Conservation (phyloP, 2,797 vertebrate species). For the Xenopus petersii region DNA sequence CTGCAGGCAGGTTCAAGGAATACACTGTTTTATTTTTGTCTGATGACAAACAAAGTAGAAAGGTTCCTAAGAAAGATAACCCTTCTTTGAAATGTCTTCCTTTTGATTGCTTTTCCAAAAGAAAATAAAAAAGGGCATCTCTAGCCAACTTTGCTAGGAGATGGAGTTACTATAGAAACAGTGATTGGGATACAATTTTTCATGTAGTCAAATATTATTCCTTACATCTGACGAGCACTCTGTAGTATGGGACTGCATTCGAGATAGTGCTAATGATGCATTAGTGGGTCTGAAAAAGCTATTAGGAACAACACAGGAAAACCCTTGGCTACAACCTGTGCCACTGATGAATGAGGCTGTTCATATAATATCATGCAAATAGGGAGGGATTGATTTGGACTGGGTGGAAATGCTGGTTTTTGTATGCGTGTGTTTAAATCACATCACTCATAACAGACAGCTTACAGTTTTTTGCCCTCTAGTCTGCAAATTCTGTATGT, state of each 20-base stretch:
- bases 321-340: slow-evolving; percentile 10
- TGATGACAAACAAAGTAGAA: slow-evolving; percentile 51
- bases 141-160: slow-evolving; percentile 64
- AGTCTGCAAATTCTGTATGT: too few relatives aligned
- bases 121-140: slow-evolving; percentile 60
- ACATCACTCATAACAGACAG: too few relatives aligned
- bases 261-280: slow-evolving; percentile 39
- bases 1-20: slow-evolving; percentile 51
- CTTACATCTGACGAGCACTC: slow-evolving; percentile 52
- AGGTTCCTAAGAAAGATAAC: slow-evolving; percentile 16
- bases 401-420: too few relatives aligned
- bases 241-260: slow-evolving; percentile 23
- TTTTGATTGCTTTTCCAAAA: slow-evolving; percentile 58
- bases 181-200: slow-evolving; percentile 63
- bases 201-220: slow-evolving; percentile 65
- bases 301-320: slow-evolving; percentile 30
- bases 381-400: slow-evolving; percentile 13
- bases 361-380: slow-evolving; percentile 35
- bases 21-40: slow-evolving; percentile 51
- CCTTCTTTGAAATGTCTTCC: slow-evolving; percentile 50
- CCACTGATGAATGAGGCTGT: slow-evolving; percentile 26
- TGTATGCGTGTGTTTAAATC: too few relatives aligned
- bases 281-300: slow-evolving; percentile 36
- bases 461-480: too few relatives aligned
- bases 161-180: slow-evolving; percentile 76